phyloP scores from a whole-genome alignment of 2,113 vertebrate genomes.

The Hepsetus odoe region DNA sequence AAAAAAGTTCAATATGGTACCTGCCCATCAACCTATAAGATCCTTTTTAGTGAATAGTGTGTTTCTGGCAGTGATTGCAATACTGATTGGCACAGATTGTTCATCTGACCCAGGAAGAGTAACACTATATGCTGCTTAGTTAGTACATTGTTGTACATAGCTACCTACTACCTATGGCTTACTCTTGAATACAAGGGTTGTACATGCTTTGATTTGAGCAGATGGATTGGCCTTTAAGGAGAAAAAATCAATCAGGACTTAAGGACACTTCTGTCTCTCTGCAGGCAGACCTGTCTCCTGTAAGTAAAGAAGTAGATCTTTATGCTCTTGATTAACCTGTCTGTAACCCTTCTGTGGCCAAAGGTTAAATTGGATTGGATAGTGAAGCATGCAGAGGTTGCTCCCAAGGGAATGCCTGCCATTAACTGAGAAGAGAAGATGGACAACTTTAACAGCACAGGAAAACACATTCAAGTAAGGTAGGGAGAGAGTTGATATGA shows the following conservation, averaged over 20 bases:
- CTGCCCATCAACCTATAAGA: not conserved
- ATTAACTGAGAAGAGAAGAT: slow-evolving; percentile 35
- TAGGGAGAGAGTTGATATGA: too few species aligned
- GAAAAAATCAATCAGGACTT: not conserved
- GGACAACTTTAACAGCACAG: slow-evolving; percentile 31
- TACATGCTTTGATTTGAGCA: slow-evolving; percentile 2
- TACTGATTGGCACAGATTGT: slow-evolving; percentile 1
- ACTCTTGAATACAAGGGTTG: not conserved
- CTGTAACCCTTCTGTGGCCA: slow-evolving; percentile 24
- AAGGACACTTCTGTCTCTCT: not conserved
- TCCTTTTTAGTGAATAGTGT: not conserved
- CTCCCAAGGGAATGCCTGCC: slow-evolving; percentile 25
- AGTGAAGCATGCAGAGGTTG: slow-evolving; percentile 7
- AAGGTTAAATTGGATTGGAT: slow-evolving; percentile 34
- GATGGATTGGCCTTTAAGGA: not conserved
- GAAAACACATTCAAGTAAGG: slow-evolving; percentile 32
- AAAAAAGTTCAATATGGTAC: too few species aligned
- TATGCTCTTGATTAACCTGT: slow-evolving; percentile 40
- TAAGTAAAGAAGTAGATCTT: slow-evolving; percentile 25
- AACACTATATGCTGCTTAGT: slow-evolving; percentile 1
- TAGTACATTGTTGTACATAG: not conserved
- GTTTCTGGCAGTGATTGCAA: not conserved
- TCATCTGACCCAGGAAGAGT: slow-evolving; percentile 10
- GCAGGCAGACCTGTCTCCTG: not conserved
- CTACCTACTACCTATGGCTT: slow-evolving; percentile 12